These are phyloP conservation scores for Dicerorhinus sumatrensis DNA, from an alignment of 2,113 vertebrate genomes.

Conservation along the genomic window DNA sequence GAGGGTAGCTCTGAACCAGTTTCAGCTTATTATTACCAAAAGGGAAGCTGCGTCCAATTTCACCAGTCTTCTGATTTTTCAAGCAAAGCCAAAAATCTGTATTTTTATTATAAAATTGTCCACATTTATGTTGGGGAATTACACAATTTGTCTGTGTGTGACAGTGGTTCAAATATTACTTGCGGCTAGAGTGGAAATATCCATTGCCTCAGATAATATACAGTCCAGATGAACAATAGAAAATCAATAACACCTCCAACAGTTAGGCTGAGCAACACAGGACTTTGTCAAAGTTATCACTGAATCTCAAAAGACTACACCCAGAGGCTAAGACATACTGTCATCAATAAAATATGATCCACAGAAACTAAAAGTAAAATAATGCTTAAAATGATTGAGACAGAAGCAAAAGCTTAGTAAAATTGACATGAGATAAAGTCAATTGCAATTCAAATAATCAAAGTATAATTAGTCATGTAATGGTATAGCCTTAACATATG, in stretches of 20 bases:
- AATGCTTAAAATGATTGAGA: background rate
- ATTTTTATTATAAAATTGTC: background rate
- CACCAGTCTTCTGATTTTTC: background rate
- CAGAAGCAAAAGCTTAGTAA: background rate
- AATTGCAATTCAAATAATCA: background rate
- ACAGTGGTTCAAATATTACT: background rate
- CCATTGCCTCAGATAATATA: background rate
- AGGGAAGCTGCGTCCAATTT: background rate
- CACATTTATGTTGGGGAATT: background rate
- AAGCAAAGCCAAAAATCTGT: background rate
- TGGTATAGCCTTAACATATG: background rate
- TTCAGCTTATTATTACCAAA: background rate
- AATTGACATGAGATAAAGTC: background rate
- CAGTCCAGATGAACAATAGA: background rate
- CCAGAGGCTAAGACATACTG: background rate
- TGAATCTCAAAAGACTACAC: background rate
- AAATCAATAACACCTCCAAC: background rate
- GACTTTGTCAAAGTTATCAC: background rate
- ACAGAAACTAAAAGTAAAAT: background rate
- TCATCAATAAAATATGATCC: background rate
- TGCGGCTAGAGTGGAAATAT: background rate
- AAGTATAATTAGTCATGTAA: background rate
- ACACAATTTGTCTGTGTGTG: background rate
- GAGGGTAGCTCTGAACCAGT: accelerated
- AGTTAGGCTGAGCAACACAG: background rate